These are phyloP conservation scores for Aspidiotus rigidus DNA, from an alignment of 2,888 invertebrate genomes.

Conservation along the genomic window DNA sequence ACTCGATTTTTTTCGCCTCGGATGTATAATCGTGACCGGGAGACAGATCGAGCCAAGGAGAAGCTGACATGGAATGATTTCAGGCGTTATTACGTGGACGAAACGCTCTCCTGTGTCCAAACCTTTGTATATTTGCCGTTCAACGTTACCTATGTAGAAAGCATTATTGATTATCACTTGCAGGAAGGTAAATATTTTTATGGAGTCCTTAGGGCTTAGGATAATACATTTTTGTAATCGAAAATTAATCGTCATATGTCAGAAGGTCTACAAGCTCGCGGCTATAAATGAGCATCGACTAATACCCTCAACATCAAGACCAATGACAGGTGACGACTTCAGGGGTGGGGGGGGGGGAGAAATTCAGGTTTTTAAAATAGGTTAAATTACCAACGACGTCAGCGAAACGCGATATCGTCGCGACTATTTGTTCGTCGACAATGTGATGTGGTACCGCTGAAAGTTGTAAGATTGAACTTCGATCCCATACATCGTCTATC, in stretches of 20 bases:
- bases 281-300: no score
- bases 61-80: constrained; percentile 39
- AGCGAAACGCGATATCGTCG: constrained; percentile 41
- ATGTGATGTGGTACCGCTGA: constrained; percentile 43
- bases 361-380: not conserved
- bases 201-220: no score
- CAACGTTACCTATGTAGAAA: constrained; percentile 40
- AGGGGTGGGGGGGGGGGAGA: not conserved
- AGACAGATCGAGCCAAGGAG: constrained; percentile 39
- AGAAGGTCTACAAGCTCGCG: no score
- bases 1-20: constrained; percentile 40
- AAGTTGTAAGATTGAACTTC: constrained; percentile 41
- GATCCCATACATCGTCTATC: constrained; percentile 41
- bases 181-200: not conserved
- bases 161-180: not conserved
- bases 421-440: constrained; percentile 40
- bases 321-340: not conserved
- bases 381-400: constrained; percentile 40
- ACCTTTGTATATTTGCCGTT: constrained; percentile 43
- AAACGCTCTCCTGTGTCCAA: constrained; percentile 42
- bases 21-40: constrained; percentile 39
- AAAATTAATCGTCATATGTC: no score
- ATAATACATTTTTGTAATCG: no score
- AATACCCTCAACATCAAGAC: no score
- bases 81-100: constrained; percentile 41